Evolutionary conservation across 2,888 invertebrate genomes (phyloP), one percentile per base, ranked within the genome.

Genomic region (Cabera pusaria): DNA sequence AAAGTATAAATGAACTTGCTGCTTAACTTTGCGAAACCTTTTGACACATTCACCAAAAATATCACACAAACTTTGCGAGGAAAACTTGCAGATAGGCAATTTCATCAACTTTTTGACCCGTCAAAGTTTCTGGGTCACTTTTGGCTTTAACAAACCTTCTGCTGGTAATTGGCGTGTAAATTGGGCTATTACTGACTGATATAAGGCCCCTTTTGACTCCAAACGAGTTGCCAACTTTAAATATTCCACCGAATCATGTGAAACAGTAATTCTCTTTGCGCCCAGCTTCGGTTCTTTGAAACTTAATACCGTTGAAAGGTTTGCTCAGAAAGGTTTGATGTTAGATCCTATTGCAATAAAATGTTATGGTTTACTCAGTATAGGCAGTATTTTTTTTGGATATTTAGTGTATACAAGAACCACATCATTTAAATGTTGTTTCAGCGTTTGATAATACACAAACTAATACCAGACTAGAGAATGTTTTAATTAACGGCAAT

Each of bases 101-200:
- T 45, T 32, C 37, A 26, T 39, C 34, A 47, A 53, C 44, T 56
- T 49, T 44, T 49, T 50, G 53, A 48, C 52, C 49, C 36, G 23
- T 10, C 29, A 10, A 41, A 45, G 29, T 48, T 51, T 36, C 29
- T 20, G 29, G 39, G 41, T 46, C 49, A 46, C 24, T 37, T 38
- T 35, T 38, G 40, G 23, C 33, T 27, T 22, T 44, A 43, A 46
- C 31, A 37, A 18, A 38, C 18, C 27, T 37, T 43, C 27, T 26
- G 20, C 29, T 20, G 29, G 43, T 39, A 45, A 48, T 44, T 44
- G 51, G 36, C 45, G 43, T 39, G 41, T 35, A 45, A 51, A 51
- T 51, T 43, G 43, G 28, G 28, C 38, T 41, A 47, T 51, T 51
- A 44, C 37, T n/a, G 19, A n/a, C 24, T 33, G 41, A 41, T 39